A percentile compares a stretch with the other conserved stretches of the same genome.
phyloP scores from a whole-genome alignment of 2,797 vertebrate species.

The Lutjanus campechanus region DNA sequence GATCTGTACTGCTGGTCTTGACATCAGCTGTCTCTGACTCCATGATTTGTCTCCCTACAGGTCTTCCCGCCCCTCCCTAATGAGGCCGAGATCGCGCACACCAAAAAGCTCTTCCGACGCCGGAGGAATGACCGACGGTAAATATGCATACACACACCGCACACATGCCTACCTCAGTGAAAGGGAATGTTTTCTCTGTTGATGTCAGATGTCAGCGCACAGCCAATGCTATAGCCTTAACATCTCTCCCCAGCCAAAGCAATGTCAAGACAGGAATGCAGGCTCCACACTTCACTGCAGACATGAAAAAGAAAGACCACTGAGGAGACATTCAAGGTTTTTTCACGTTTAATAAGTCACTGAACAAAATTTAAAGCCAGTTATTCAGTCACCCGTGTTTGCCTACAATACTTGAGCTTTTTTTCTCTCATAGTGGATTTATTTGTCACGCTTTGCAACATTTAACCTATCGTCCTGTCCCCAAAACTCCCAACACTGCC shows the following conservation, averaged over 20 bases:
- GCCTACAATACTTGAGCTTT: not conserved
- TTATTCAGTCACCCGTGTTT: constrained; percentile 47
- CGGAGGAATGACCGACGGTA: constrained; percentile 95
- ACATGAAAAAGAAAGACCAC: constrained; percentile 46
- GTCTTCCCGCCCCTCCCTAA: constrained; percentile 93
- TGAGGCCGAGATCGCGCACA: constrained; percentile 96
- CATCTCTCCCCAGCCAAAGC: constrained; percentile 65
- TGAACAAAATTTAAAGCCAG: constrained; percentile 24
- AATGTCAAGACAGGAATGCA: constrained; percentile 72
- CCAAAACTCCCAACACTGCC: constrained; percentile 22
- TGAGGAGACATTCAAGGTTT: constrained; percentile 42
- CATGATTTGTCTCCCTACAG: constrained; percentile 79
- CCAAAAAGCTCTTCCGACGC: constrained; percentile 97
- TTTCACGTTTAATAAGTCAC: constrained; percentile 44
- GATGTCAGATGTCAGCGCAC: constrained; percentile 64
- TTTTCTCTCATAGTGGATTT: constrained; percentile 26
- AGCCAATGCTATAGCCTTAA: constrained; percentile 61
- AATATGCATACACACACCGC: constrained; percentile 48
- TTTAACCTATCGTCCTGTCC: constrained; percentile 35
- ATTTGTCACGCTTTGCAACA: constrained; percentile 17
- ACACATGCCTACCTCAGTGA: constrained; percentile 43
- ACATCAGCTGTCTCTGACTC: constrained; percentile 47
- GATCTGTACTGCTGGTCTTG: constrained; percentile 28
- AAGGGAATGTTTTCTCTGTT: constrained; percentile 63
- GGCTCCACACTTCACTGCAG: constrained; percentile 57